phyloP scores from a whole-genome alignment of 2,797 vertebrate genomes.

The Fundulus diaphanus region DNA sequence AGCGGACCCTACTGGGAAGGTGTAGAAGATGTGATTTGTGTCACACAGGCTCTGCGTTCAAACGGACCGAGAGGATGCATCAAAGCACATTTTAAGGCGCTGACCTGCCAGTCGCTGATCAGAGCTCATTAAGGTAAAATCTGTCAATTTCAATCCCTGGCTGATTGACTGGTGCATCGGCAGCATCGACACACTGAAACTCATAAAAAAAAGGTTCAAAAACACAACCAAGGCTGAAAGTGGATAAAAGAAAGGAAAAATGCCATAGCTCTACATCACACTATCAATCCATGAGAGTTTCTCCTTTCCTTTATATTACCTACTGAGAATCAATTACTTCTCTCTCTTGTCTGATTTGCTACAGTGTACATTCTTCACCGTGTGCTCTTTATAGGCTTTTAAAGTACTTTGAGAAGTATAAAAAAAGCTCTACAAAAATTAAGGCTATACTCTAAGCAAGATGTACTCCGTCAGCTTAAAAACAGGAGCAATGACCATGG shows the following conservation, averaged over 20 bases:
- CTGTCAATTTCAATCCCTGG: background rate
- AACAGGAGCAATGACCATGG: constrained; percentile 66
- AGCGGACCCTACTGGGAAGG: background rate
- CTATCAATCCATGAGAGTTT: constrained; percentile 51
- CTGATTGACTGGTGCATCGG: background rate
- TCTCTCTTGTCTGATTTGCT: constrained; percentile 59
- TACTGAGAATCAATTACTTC: constrained; percentile 71
- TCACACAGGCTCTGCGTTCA: background rate
- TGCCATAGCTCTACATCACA: constrained; percentile 47
- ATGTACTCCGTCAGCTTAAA: constrained; percentile 69
- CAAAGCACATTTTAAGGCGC: background rate
- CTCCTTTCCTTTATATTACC: constrained; percentile 51
- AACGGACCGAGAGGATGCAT: background rate
- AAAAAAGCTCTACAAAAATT: constrained; percentile 61
- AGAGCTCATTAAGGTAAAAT: background rate
- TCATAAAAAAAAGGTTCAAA: constrained; percentile 26
- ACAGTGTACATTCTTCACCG: constrained; percentile 50
- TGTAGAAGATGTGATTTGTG: background rate
- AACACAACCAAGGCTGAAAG: constrained; percentile 25
- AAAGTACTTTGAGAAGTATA: constrained; percentile 52
- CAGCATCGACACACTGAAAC: background rate
- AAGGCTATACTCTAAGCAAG: constrained; percentile 41
- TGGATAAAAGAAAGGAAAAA: constrained; percentile 30
- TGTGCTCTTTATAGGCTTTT: constrained; percentile 68
- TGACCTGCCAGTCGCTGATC: too few species aligned